Evolutionary conservation across 2,888 invertebrate species (phyloP), one percentile per base, ranked within the genome.

Genomic region (Anorthoa munda): DNA sequence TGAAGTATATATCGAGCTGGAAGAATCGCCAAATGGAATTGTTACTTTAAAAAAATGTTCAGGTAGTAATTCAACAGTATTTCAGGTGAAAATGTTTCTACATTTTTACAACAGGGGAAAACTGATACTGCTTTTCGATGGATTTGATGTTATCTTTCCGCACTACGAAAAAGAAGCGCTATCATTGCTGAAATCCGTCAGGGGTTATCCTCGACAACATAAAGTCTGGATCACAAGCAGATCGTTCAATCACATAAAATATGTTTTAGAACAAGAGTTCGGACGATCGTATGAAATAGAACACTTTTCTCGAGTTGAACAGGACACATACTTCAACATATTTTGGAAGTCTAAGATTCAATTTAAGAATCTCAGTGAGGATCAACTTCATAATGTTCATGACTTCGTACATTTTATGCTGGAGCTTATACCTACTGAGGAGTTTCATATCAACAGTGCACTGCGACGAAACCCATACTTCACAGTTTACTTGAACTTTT

Each of bases 141-240:
- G 73, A 12, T 56, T 58, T 21, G 56, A 72, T 45, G 63, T 71
- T 50, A 61, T 73, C 4, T 48, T 15, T 12, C 61, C 76, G 9
- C n/a, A 31, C 2, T 4, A 12, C n/a, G 4, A 39, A 4, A 39
- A 18, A 4, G 58, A 58, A 58, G 12, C 58, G 4, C 4, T 58
- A n/a, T 58, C 31, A n/a, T 39, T 58, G 18, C 31, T 82, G 1
- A 69, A 21, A 18, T 56, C 46, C 0, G 50, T 82, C 4, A 72
- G 31, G 55, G 61, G 26, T 18, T 66, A 31, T 39, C n/a, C 18
- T 11, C n/a, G 17, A 0, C 50, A 59, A n/a, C 77, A 81, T n/a
- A 86, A 75, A 65, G 53, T 75, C 12, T 82, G 84, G 85, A 77
- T 87, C 7, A 80, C 87, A 7, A 81, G 77, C 18, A 46, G 18